Evolutionary conservation across 2,113 vertebrate genomes (phyloP).

Genomic region (Peromyscus leucopus): DNA sequence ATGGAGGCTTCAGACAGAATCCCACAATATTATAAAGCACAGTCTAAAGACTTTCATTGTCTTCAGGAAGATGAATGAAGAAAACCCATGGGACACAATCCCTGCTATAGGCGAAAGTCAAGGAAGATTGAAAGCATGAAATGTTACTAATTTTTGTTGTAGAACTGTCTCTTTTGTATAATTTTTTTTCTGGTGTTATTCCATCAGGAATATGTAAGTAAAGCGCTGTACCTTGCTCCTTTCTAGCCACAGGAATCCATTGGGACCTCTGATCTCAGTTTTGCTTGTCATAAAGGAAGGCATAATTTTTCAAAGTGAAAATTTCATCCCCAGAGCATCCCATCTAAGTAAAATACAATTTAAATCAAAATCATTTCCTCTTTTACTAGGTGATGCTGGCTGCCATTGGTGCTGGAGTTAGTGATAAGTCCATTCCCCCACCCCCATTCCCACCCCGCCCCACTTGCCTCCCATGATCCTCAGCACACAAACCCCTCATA

Average conservation of each 20-base stretch:
- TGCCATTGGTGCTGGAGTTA: background rate
- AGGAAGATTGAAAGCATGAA: background rate
- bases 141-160: background rate
- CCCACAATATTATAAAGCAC: rapidly evolving
- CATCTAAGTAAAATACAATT: background rate
- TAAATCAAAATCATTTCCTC: background rate
- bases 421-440: too few relatives aligned
- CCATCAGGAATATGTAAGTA: background rate
- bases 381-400: background rate
- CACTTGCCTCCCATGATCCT: background rate
- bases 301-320: background rate
- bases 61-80: background rate
- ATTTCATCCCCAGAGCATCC: background rate
- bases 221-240: background rate
- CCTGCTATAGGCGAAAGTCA: background rate
- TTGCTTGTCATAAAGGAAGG: background rate
- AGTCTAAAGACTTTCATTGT: background rate
- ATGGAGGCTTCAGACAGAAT: background rate
- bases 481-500: background rate
- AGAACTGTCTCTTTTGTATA: background rate
- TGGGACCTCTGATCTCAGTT: background rate
- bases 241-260: background rate
- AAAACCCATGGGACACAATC: background rate
- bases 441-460: background rate
- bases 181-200: background rate